phyloP scores from a whole-genome alignment of 2,113 vertebrate species.

The Strix aluco region DNA sequence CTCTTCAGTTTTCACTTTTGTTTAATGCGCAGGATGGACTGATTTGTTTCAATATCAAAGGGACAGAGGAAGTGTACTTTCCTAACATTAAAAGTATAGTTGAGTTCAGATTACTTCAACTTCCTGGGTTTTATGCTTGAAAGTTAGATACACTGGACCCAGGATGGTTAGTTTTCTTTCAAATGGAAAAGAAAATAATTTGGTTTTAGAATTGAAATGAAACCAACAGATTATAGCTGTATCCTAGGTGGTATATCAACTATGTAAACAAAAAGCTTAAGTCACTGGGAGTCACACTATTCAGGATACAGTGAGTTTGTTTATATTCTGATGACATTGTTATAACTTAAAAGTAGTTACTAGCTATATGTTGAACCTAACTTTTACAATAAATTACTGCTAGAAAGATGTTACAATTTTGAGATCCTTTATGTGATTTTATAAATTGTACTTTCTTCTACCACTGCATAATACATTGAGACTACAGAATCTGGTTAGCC shows the following conservation, averaged over 20 bases:
- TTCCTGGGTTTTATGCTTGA: neutral
- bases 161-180: neutral
- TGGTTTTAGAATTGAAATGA: neutral
- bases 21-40: neutral
- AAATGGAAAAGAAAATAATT: neutral
- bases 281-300: neutral
- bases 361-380: neutral
- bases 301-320: neutral
- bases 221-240: neutral
- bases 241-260: neutral
- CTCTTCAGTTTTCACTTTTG: neutral
- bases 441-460: neutral
- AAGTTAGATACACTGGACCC: neutral
- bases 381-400: neutral
- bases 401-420: neutral
- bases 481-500: neutral
- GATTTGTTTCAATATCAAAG: neutral
- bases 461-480: neutral
- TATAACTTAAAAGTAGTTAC: neutral
- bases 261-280: neutral
- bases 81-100: neutral
- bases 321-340: neutral
- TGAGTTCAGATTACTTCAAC: neutral
- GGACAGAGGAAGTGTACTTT: neutral
- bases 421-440: neutral